These are phyloP conservation scores for Aleiodes testaceus DNA, from an alignment of 2,888 invertebrate genomes.

Conservation along the genomic window DNA sequence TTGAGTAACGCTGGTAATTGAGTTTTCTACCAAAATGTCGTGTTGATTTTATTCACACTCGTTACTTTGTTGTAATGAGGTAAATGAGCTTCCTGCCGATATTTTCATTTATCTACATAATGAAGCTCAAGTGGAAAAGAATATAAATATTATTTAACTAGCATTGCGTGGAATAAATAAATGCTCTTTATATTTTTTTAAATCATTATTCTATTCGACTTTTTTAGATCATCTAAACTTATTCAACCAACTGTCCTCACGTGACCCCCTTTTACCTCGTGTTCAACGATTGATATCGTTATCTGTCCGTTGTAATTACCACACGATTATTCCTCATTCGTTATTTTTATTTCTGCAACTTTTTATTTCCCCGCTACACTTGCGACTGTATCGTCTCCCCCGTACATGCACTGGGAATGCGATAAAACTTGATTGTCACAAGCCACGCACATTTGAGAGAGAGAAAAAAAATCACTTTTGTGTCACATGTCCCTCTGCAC, in stretches of 20 bases:
- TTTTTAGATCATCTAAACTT: constrained; percentile 34
- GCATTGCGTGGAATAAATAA: constrained; percentile 38
- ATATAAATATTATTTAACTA: constrained; percentile 14
- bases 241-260: constrained; percentile 54
- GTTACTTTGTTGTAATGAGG: not conserved
- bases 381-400: not conserved
- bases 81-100: not conserved
- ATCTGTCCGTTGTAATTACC: constrained; percentile 64
- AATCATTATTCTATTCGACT: not conserved
- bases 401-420: constrained; percentile 1
- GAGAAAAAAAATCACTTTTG: constrained; percentile 36
- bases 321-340: constrained; percentile 56
- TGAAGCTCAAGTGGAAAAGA: not conserved
- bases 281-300: constrained; percentile 59
- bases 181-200: constrained; percentile 19
- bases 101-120: not conserved
- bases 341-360: constrained; percentile 15
- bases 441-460: constrained; percentile 30
- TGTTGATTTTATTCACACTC: not conserved
- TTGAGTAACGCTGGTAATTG: not conserved
- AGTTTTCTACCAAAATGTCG: not conserved
- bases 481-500: constrained; percentile 19
- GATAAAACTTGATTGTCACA: constrained; percentile 36
- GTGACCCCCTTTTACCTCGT: constrained; percentile 58
- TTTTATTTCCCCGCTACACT: not conserved